Base-by-base conservation (phyloP, 2,113 vertebrate genomes). In the Hyperoodon ampullatus region DNA sequence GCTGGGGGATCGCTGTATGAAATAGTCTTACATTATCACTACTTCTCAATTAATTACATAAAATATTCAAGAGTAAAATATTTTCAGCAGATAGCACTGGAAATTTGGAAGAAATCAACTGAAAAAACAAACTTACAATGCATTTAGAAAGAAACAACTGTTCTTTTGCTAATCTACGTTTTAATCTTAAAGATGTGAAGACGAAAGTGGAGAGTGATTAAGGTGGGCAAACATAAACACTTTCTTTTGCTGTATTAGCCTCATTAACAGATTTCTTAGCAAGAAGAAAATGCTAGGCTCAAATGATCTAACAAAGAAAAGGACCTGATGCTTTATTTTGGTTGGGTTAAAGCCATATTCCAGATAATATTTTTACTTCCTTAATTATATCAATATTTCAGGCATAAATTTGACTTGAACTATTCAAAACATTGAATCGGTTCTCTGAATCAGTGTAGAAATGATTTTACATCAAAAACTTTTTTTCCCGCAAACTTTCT, bases 41-140 rank as follows among this genome's bases (percentile, higher is more conserved):
- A 66, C 35, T 93, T 81, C n/a, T 96, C 90, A 90, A 85, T 81
- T 95, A 92, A 92, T 95, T 92, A 88, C 39, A 71, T 81, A 28
- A 97, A 93, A 61, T 92, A 75, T 74, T 96, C 39, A 75, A 66
- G 82, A 66, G 18, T 72, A 87, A 35, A 85, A 81, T 96, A 81
- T 78, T 89, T 92, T 65, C 19, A 77, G 47, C 55, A 93, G 65
- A 86, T 39, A 75, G 71, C 42, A 47, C 6, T 81, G 61, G 86
- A 80, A 92, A 84, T 91, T 90, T 93, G 30, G 47, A 97, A 90
- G 30, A 88, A 88, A 92, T 94, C 89, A 90, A 89, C n/a, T 53
- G 85, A 85, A 63, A 68, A 96, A 92, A 86, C 28, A 92, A 93
- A 74, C 18, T 50, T 83, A 92, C 8, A 70, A 53, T 83, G 53